Base-by-base conservation (phyloP, 1,140 invertebrate species). In the Parapsyche elsis region DNA sequence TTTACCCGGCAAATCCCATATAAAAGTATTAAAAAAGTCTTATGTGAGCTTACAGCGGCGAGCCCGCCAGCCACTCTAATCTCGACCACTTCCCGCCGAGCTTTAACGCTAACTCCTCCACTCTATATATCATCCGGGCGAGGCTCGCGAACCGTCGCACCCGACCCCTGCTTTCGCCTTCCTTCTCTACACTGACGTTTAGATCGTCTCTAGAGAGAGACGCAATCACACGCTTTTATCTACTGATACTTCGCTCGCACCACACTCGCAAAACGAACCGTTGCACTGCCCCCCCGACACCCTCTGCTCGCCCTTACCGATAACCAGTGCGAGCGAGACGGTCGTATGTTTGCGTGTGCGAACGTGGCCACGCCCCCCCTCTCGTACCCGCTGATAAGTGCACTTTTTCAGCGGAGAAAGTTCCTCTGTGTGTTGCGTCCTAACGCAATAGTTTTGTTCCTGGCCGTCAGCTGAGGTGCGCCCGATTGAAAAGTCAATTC, bases 11-110 rank as follows among this genome's bases (percentile, higher is more conserved):
- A 83, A 83, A 83, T 83, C 82, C 82, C 82, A 80, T 79, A 83
- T 83, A 83, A 83, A 83, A 83, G 82, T 83, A 83, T 83, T 83
- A 83, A 83, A 83, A 83, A 83, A 83, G 82, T 83, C 82, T 83
- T 83, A 83, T 81, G 81, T 81, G 82, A 79, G 82, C 82, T 83
- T 83, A 83, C 76, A 45, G 74, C 81, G 81, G 81, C 70, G 79
- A 12, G 59, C 67, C 79, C 75, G 61, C 80, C 76, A 80, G 26
- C 86, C 86, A 86, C 90, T 91, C 88, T 91, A 91, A 91, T 91
- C 90, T 91, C 90, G 90, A 89, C 91, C 91, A 91, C 91, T 91
- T 91, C 90, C 91, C 91, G 90, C 86, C 90, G 88, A 90, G 90
- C 90, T 91, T 91, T 91, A 90, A 91, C 89, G 88, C 89, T 91